phyloP scores from a whole-genome alignment of 2,113 vertebrate genomes.

The Brachyhypopomus occidentalis region DNA sequence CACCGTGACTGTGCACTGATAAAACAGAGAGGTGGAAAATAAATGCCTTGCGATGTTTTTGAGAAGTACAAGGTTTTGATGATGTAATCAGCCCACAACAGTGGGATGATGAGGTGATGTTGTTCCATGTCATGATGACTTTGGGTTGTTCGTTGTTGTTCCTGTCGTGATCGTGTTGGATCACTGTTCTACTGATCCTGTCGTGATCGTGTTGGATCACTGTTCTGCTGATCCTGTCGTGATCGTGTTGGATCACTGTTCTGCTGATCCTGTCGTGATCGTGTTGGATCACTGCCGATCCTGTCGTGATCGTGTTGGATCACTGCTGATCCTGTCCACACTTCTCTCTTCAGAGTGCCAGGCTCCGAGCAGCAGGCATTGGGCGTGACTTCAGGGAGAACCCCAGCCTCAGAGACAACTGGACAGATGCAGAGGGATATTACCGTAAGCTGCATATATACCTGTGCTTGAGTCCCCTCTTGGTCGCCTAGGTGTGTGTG shows the following conservation, averaged over 20 bases:
- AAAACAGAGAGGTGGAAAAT: no score
- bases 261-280: neutral
- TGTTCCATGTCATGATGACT: no score
- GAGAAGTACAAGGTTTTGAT: no score
- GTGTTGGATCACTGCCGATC: neutral
- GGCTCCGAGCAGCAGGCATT: conserved; percentile 92
- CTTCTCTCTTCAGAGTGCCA: conserved; percentile 82
- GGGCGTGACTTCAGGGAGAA: conserved; percentile 99
- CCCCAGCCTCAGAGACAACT: conserved; percentile 98
- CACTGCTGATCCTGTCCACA: neutral
- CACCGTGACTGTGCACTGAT: no score
- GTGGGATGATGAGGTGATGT: no score
- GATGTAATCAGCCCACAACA: no score
- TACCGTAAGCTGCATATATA: conserved; percentile 83
- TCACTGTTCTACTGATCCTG: neutral
- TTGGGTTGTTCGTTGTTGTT: no score
- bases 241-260: no score
- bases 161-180: no score
- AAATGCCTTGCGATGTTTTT: no score
- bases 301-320: no score
- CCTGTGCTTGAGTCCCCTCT: neutral
- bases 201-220: no score
- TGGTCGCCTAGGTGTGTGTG: neutral
- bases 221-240: neutral
- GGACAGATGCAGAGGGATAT: conserved; percentile 98